phyloP scores from a whole-genome alignment of 1,140 invertebrate species.

The Bombus fervidus region DNA sequence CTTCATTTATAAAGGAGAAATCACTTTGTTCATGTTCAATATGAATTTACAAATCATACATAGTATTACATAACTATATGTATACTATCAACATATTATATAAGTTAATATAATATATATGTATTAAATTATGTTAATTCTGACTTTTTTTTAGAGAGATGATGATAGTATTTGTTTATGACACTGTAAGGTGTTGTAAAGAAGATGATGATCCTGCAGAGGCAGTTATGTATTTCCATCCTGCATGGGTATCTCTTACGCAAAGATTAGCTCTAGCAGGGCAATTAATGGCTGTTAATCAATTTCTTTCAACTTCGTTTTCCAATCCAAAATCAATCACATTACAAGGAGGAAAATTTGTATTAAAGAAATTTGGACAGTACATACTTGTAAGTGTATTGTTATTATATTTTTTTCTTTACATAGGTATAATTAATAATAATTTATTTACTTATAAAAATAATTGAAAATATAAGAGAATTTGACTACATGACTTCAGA shows the following conservation, averaged over 20 bases:
- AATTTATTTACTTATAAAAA: not conserved
- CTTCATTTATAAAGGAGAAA: not conserved
- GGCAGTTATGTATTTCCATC: slow-evolving; percentile 94
- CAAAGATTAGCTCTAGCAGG: slow-evolving; percentile 91
- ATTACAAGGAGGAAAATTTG: slow-evolving; percentile 92
- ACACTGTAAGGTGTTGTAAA: slow-evolving; percentile 88
- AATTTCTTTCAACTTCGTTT: slow-evolving; percentile 89
- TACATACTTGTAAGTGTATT: slow-evolving; percentile 87
- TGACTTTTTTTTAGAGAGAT: slow-evolving; percentile 86
- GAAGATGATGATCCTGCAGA: slow-evolving; percentile 94
- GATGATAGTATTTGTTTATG: slow-evolving; percentile 94
- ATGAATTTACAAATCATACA: not conserved
- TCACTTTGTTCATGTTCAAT: not conserved
- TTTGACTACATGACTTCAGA: not conserved
- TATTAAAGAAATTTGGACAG: slow-evolving; percentile 89
- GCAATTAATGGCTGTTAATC: slow-evolving; percentile 91
- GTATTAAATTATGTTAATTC: slow-evolving; percentile 2
- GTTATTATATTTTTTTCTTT: not conserved
- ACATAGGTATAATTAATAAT: not conserved
- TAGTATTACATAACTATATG: not conserved
- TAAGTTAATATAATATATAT: not conserved
- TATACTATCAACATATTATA: not conserved
- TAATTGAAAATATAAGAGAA: not conserved
- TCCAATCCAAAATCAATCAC: slow-evolving; percentile 88
- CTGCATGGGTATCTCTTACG: slow-evolving; percentile 91